These are phyloP conservation scores for Bufotes viridis DNA, from an alignment of 2,797 vertebrate species.

Conservation along the genomic window DNA sequence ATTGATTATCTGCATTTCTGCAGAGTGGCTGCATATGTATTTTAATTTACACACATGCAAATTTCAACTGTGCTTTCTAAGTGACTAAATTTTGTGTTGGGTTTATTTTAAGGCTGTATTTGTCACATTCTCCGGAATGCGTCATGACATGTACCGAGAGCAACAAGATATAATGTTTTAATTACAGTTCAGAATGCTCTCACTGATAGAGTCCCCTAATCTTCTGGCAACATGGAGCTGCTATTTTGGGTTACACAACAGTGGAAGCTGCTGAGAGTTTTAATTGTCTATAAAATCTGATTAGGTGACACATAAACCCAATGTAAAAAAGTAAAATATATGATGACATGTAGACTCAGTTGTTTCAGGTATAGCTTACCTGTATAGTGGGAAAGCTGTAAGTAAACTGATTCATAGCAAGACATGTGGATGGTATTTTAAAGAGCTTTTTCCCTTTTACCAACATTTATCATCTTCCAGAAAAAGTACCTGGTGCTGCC, in stretches of 20 bases:
- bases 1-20: background rate
- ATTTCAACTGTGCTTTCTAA: background rate
- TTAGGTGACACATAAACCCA: background rate
- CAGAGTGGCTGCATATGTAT: background rate
- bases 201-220: background rate
- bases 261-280: background rate
- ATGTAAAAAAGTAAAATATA: background rate
- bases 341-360: background rate
- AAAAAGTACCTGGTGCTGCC: too few relatives aligned
- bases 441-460: too few relatives aligned
- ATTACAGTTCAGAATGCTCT: background rate
- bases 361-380: background rate
- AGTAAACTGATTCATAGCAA: too few relatives aligned
- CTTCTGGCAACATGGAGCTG: background rate
- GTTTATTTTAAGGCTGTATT: conserved; percentile 17
- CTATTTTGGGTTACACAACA: background rate
- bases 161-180: conserved; percentile 15
- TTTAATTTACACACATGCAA: conserved; percentile 2
- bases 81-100: background rate
- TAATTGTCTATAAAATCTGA: background rate
- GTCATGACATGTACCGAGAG: conserved; percentile 10
- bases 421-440: too few relatives aligned
- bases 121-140: background rate
- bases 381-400: too few relatives aligned
- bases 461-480: too few relatives aligned